A percentile compares a stretch with the other conserved stretches of the same genome.
These are phyloP conservation scores for Lordiphosa collinella DNA, from an alignment of 1,140 invertebrate genomes.

Conservation along the genomic window DNA sequence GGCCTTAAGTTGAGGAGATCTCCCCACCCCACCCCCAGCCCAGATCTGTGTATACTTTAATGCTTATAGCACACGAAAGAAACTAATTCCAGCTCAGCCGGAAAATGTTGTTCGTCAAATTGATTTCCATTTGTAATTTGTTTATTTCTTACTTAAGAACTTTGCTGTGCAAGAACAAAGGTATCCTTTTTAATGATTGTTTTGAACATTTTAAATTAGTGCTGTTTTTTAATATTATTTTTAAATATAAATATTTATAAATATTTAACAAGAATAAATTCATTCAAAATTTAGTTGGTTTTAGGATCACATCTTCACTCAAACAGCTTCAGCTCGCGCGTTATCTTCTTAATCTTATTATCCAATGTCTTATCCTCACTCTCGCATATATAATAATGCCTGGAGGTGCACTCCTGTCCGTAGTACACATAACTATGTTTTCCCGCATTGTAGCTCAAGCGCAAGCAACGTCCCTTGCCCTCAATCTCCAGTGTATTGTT, in stretches of 20 bases:
- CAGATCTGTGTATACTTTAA: constrained; percentile 48
- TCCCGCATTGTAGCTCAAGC: constrained; percentile 83
- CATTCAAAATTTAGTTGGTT: constrained; percentile 52
- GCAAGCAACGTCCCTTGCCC: constrained; percentile 83
- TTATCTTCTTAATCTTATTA: constrained; percentile 85
- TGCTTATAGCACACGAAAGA: too few species aligned
- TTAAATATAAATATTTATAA: constrained; percentile 67
- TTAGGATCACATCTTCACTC: constrained; percentile 36
- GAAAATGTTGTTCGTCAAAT: not conserved
- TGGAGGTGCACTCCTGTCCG: constrained; percentile 86
- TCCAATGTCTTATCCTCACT: constrained; percentile 84
- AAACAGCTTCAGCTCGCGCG: constrained; percentile 78
- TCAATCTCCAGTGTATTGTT: constrained; percentile 79
- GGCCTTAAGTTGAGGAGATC: constrained; percentile 18
- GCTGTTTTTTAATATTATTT: constrained; percentile 39
- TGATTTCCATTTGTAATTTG: constrained; percentile 7
- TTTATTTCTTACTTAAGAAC: constrained; percentile 15
- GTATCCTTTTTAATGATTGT: constrained; percentile 25
- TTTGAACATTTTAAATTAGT: constrained; percentile 38
- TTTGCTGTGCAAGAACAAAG: constrained; percentile 51
- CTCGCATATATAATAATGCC: constrained; percentile 86
- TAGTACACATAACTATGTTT: constrained; percentile 84
- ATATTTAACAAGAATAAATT: constrained; percentile 69
- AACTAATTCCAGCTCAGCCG: constrained; percentile 44
- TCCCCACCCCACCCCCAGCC: constrained; percentile 16